Percentiles rank a stretch among this genome's conserved stretches.
phyloP scores from a whole-genome alignment of 2,888 invertebrate genomes.

The Linnaemya vulpina region DNA sequence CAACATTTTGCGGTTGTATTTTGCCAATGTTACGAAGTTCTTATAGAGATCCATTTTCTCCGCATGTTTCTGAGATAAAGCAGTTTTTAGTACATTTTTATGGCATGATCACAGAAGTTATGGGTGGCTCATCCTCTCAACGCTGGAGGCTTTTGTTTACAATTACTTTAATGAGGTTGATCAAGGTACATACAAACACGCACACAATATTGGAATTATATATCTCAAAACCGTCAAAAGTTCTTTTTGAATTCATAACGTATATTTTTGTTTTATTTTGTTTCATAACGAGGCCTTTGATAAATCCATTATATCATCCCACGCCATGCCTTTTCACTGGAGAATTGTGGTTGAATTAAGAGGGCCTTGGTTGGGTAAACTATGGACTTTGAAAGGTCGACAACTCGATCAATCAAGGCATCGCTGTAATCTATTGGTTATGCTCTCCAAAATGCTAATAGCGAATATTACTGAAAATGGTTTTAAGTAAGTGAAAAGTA shows the following conservation, averaged over 20 bases:
- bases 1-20: conserved; percentile 76
- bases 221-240: neutral
- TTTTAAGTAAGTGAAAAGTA: conserved; percentile 74
- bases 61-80: conserved; percentile 73
- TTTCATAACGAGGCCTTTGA: conserved; percentile 75
- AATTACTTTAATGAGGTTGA: conserved; percentile 77
- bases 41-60: conserved; percentile 71
- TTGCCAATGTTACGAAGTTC: conserved; percentile 74
- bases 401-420: conserved; percentile 67
- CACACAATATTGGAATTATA: neutral
- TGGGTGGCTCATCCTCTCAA: conserved; percentile 70
- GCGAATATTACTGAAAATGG: conserved; percentile 73
- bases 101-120: conserved; percentile 72
- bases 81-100: conserved; percentile 77
- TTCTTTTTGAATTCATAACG: too few relatives aligned
- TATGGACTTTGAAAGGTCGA: conserved; percentile 73
- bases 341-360: conserved; percentile 75
- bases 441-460: conserved; percentile 76
- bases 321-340: conserved; percentile 73
- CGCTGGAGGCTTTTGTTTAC: conserved; percentile 75
- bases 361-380: conserved; percentile 75
- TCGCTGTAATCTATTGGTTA: conserved; percentile 75
- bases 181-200: conserved; percentile 74
- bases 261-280: neutral
- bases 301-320: conserved; percentile 72